Conservation (phyloP, 2,888 invertebrate genomes). For the Habroteleia sp. region DNA sequence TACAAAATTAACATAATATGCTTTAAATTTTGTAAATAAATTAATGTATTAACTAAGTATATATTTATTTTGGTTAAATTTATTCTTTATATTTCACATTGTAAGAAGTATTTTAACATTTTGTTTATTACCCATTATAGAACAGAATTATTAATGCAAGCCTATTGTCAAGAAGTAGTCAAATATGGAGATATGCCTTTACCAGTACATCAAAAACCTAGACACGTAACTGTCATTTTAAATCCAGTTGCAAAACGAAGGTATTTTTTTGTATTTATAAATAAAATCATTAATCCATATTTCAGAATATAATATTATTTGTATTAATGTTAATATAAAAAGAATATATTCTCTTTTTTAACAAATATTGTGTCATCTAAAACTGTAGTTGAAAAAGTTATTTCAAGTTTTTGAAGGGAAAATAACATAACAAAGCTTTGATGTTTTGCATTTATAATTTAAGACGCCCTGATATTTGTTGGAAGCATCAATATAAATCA, state of each 20-base stretch:
- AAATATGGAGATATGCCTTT: conserved; percentile 86
- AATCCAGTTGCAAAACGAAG: conserved; percentile 95
- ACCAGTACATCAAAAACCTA: conserved; percentile 84
- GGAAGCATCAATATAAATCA: too few relatives aligned
- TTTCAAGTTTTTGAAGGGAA: too few relatives aligned
- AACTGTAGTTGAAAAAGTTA: too few relatives aligned
- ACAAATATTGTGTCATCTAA: too few relatives aligned
- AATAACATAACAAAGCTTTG: too few relatives aligned
- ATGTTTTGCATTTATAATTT: too few relatives aligned
- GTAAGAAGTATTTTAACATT: conserved; percentile 24
- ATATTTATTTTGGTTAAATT: neutral
- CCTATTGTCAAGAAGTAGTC: conserved; percentile 89
- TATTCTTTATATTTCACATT: neutral
- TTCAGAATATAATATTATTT: neutral
- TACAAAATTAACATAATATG: too few relatives aligned
- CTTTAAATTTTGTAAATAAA: too few relatives aligned
- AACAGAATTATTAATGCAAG: conserved; percentile 88
- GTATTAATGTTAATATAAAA: neutral
- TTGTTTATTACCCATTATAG: too few relatives aligned
- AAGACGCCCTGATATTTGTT: too few relatives aligned
- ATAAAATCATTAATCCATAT: conserved; percentile 3
- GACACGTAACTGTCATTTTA: conserved; percentile 91
- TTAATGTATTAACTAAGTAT: too few relatives aligned
- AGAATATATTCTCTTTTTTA: neutral
- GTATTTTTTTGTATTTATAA: too few relatives aligned